Evolutionary conservation across 2,797 vertebrate species (phyloP), one percentile per base, ranked within the genome.

Genomic region (Semotilus atromaculatus): DNA sequence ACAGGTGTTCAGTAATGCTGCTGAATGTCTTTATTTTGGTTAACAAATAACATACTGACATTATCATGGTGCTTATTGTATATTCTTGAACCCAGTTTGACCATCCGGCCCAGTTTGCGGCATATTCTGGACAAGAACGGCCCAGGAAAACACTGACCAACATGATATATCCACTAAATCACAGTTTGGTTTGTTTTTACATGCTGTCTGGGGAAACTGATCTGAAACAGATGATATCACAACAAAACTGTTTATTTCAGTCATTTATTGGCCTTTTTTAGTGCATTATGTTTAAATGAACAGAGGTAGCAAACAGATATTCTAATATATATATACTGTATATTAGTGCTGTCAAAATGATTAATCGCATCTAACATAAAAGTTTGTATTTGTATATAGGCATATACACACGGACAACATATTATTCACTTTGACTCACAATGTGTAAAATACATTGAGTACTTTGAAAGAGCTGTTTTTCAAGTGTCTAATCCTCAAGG

Each of bases 401-500:
- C 31, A 31, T 3, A 51, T 3, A 23, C 1, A 55, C 53, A 55
- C 3, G 1, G 14, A 48, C 14, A 48, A 48, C 26, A 19, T 48
- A 6, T 34, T 23, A 36, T 53, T n/a, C 5, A 7, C 31, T 51
- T 34, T 36, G 29, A 53, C 29, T 34, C 73, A 7, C 3, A 1
- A 21, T 58, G 51, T 75, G 73, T 58, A 36, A 53, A 74, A 75
- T 9, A 36, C 31, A 55, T 16, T 9, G 3, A n/a, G 1, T 55
- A 0, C 40, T 43, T n/a, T 1, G 31, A 58, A 55, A 55, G 31
- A 21, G 31, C 31, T 58, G 31, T 36, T 58, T 45, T 53, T 76
- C 55, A 53, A 43, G 34, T 67, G 79, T 70, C 23, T 9, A 19
- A n/a, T 79, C 64, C 88, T 58, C 79, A 74, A 84, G 75, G 77